These are phyloP conservation scores for Pyrochroa serraticornis DNA, from an alignment of 2,888 invertebrate species.

Conservation along the genomic window DNA sequence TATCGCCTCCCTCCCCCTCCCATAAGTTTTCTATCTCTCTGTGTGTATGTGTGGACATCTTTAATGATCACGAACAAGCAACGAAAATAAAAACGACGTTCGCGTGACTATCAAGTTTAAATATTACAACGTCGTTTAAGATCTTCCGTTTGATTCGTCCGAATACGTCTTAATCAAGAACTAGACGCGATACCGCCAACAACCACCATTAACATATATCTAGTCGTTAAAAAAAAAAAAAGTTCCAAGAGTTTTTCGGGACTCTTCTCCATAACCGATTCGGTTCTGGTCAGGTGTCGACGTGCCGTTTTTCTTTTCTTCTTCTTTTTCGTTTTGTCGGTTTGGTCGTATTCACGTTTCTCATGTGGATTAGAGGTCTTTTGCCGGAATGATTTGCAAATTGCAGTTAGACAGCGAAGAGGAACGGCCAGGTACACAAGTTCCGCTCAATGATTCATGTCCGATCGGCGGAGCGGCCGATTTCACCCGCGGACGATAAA, in stretches of 20 bases:
- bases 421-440: constrained; percentile 34
- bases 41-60: constrained; percentile 23
- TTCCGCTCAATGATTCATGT: constrained; percentile 47
- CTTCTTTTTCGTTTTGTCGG: background rate
- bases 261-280: background rate
- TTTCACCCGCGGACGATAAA: constrained; percentile 37
- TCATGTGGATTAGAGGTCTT: constrained; percentile 28
- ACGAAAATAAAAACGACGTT: constrained; percentile 21
- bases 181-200: constrained; percentile 9
- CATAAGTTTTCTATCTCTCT: background rate
- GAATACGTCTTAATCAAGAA: constrained; percentile 33
- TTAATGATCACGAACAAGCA: constrained; percentile 24
- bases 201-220: constrained; percentile 12
- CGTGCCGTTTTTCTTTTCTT: too few species aligned
- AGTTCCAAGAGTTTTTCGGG: background rate
- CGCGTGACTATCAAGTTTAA: constrained; percentile 31
- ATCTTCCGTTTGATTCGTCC: constrained; percentile 32
- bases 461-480: constrained; percentile 42
- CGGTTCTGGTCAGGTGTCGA: too few species aligned
- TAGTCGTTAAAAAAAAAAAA: background rate
- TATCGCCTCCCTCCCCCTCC: background rate
- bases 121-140: constrained; percentile 28
- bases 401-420: constrained; percentile 30
- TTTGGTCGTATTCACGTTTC: constrained; percentile 16
- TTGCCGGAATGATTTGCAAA: constrained; percentile 30